Percentiles rank a stretch among this genome's conserved stretches.
Evolutionary conservation across 2,113 vertebrate species (phyloP).

Genomic region (Muntiacus reevesi): DNA sequence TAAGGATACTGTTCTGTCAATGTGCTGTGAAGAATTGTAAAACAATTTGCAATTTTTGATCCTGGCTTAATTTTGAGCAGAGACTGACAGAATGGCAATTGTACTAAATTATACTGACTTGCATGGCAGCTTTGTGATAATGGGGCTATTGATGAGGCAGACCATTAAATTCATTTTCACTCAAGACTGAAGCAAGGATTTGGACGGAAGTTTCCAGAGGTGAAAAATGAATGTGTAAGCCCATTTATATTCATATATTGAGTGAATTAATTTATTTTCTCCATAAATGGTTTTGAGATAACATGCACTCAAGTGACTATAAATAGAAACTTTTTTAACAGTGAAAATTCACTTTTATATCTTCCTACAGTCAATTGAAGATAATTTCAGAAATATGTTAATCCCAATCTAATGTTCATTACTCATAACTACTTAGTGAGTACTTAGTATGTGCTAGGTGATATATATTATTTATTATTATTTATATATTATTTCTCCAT

Average conservation of each 20-base stretch:
- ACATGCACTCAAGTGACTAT: background rate
- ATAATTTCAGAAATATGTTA: slow-evolving; percentile 8
- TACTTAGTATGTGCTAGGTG: background rate
- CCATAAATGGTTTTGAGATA: slow-evolving; percentile 37
- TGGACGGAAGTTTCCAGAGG: background rate
- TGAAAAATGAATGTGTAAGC: slow-evolving; percentile 34
- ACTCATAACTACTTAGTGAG: background rate
- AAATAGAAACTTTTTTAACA: slow-evolving; percentile 41
- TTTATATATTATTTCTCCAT: background rate
- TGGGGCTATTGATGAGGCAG: slow-evolving; percentile 40
- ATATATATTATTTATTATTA: background rate
- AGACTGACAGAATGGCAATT: slow-evolving; percentile 14
- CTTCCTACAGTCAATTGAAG: background rate
- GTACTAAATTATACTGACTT: slow-evolving; percentile 53
- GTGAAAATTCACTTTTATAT: background rate
- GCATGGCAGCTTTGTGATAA: slow-evolving; percentile 49
- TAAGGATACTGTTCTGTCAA: background rate
- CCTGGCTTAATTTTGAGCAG: slow-evolving; percentile 41
- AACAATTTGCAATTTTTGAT: slow-evolving; percentile 31
- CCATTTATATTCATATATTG: slow-evolving; percentile 13
- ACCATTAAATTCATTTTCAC: slow-evolving; percentile 44
- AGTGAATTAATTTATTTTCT: slow-evolving; percentile 46
- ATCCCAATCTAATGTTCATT: background rate
- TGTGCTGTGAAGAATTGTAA: background rate
- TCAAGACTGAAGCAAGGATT: slow-evolving; percentile 4